Evolutionary conservation across 2,113 vertebrate species (phyloP), one percentile per base, ranked within the genome.

Genomic region (Sigmodon hispidus): DNA sequence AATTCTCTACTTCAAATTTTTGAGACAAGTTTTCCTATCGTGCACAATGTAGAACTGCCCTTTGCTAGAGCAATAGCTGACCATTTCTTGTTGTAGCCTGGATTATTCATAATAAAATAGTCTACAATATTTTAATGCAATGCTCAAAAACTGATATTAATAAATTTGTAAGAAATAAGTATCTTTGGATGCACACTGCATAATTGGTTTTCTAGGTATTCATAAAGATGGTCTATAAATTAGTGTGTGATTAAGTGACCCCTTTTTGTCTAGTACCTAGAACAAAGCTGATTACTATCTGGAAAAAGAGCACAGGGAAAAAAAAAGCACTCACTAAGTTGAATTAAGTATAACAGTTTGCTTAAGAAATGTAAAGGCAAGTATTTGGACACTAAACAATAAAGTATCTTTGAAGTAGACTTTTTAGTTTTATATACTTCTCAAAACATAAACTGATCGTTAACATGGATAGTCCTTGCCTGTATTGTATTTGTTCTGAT

Each of bases 381-480:
- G 59, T 17, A 91, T 69, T 87, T 92, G 29, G 0, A 36, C 6
- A 61, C 40, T 72, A 92, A 92, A 92, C 52, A 40, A 77, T 84
- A 83, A 75, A 70, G 17, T 31, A 77, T 63, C 59, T 93, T 90
- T 75, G 45, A 87, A 15, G 75, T 63, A 22, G 29, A 59, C 12
- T 93, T 93, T 65, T 69, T 93, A 55, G 80, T 91, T 80, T 94
- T 16, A 59, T 22, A 22, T 50, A 29, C 31, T 31, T 15, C 65
- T 88, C 93, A 89, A 81, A 93, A 94, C 61, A 61, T 2, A 87
- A 93, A 93, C 0, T 70, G 5, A 86, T 36, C 86, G 19, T 84
- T 94, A 52, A 81, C 72, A 84, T 85, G 73, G 31, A 7, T 91
- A 65, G 52, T 2, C 50, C 48, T n/a, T 77, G 5, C 8, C n/a